phyloP scores from a whole-genome alignment of 2,797 vertebrate genomes.

The Perodicticus potto region DNA sequence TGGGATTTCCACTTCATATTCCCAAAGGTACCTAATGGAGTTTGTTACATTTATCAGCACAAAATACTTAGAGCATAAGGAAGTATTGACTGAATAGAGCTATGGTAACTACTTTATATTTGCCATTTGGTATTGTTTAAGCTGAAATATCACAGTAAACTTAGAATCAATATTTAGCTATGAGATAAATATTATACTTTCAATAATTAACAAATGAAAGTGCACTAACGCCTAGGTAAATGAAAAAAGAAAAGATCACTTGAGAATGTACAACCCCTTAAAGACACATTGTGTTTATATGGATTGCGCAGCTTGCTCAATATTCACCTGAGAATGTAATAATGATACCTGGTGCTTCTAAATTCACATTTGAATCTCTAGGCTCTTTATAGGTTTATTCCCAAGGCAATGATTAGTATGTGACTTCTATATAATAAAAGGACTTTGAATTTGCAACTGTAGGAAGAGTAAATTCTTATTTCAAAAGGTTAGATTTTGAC shows the following conservation, averaged over 20 bases:
- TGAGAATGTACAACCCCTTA: not conserved
- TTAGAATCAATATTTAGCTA: not conserved
- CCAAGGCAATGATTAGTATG: not conserved
- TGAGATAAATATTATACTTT: not conserved
- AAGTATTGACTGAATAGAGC: not conserved
- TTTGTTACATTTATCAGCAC: not conserved
- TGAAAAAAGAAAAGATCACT: not conserved
- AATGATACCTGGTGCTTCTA: not conserved
- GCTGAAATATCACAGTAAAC: not conserved
- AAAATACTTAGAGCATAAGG: not conserved
- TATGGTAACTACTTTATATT: not conserved
- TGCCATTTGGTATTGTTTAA: not conserved
- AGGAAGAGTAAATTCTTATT: not conserved
- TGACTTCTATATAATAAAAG: not conserved
- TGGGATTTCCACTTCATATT: not conserved
- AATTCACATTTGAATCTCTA: constrained; percentile 15
- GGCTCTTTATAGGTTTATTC: constrained; percentile 53
- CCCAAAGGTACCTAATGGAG: not conserved
- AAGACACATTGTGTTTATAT: not conserved
- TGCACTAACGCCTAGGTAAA: not conserved
- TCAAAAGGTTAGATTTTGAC: constrained; percentile 12
- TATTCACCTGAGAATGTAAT: not conserved
- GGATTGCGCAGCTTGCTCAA: not conserved
- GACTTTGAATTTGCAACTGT: not conserved
- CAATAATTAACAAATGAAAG: not conserved